Conservation (phyloP, 1,140 invertebrate species). For the Matsumurasca onukii region DNA sequence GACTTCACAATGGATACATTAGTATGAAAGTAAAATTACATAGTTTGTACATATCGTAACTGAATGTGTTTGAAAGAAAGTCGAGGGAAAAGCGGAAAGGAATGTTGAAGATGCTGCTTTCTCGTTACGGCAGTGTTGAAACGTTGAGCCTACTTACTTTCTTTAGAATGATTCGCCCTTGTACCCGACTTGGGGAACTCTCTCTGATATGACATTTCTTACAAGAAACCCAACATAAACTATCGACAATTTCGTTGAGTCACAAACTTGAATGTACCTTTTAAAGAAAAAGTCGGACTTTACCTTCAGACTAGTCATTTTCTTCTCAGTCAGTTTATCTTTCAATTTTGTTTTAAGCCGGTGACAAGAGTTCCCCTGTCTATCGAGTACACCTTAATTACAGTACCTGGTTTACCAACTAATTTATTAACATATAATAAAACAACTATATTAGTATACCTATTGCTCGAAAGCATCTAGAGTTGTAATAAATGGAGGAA, state of each 20-base stretch:
- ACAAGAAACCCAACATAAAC: too few relatives aligned
- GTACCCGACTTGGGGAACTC: constrained; percentile 3
- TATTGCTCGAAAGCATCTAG: constrained; percentile 22
- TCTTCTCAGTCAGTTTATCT: too few relatives aligned
- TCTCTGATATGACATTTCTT: too few relatives aligned
- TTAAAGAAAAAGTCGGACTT: too few relatives aligned
- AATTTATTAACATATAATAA: constrained; percentile 24
- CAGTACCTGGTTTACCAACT: constrained; percentile 20
- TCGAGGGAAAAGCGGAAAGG: neutral
- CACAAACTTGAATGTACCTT: neutral
- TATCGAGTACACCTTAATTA: constrained; percentile 1
- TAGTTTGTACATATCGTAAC: too few relatives aligned
- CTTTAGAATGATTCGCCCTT: constrained; percentile 22
- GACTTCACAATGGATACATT: too few relatives aligned
- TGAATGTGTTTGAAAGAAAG: too few relatives aligned
- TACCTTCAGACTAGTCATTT: too few relatives aligned
- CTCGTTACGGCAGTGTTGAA: constrained; percentile 9
- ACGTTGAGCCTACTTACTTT: constrained; percentile 15
- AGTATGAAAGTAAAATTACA: too few relatives aligned
- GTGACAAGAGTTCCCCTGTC: neutral
- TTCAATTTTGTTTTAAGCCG: too few relatives aligned
- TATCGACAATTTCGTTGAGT: neutral
- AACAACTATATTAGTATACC: constrained; percentile 26
- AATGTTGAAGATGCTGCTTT: neutral
- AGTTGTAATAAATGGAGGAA: constrained; percentile 25